Evolutionary conservation across 2,113 vertebrate species (phyloP).

Genomic region (Indri indri): DNA sequence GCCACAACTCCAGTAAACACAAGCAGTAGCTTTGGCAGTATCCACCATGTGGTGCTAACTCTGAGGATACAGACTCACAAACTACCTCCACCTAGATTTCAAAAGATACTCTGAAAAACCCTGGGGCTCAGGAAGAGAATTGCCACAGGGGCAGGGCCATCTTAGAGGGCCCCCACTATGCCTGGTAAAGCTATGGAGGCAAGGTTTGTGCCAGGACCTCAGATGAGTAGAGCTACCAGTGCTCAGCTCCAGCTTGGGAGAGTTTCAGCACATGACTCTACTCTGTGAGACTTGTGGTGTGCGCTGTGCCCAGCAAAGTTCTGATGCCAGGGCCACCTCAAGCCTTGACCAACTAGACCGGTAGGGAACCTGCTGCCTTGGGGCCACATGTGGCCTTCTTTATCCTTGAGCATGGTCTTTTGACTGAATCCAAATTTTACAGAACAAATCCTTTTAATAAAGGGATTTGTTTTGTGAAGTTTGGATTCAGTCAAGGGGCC

Average conservation of each 20-base stretch:
- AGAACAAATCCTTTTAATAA: no score
- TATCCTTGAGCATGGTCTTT: no score
- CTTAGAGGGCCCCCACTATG: neutral
- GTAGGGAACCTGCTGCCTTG: no score
- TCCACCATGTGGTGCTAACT: neutral
- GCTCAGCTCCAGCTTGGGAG: neutral
- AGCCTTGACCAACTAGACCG: neutral
- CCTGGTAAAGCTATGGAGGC: fast-evolving
- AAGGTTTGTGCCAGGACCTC: no score
- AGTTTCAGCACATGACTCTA: neutral
- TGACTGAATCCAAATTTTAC: no score
- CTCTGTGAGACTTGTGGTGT: neutral
- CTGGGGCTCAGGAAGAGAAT: neutral
- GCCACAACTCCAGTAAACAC: neutral
- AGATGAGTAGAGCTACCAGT: neutral
- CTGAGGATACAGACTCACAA: neutral
- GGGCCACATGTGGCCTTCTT: no score
- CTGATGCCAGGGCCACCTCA: neutral
- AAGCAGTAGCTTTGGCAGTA: neutral
- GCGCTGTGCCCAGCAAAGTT: neutral
- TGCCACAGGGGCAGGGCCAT: neutral
- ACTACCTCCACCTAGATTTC: neutral
- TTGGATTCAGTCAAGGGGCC: no score
- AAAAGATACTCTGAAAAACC: neutral
- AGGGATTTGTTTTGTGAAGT: no score